Conservation (phyloP, 2,113 vertebrate genomes). For the Pteropus alecto region DNA sequence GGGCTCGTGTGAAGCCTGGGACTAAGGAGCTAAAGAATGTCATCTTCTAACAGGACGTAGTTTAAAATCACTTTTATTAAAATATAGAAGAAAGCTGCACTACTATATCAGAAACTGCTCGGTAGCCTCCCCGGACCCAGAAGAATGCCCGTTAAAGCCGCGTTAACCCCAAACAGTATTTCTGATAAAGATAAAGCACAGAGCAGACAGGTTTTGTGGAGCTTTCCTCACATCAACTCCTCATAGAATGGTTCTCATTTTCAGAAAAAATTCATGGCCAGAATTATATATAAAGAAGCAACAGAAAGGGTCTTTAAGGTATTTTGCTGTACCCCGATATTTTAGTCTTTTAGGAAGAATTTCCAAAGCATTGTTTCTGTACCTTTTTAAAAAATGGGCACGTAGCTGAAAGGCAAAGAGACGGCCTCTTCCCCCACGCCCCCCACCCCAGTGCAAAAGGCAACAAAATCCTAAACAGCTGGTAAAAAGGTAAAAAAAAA, state of each 20-base stretch:
- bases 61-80: not conserved
- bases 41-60: not conserved
- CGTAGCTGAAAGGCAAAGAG: not conserved
- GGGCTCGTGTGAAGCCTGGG: not conserved
- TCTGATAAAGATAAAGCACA: fast-evolving
- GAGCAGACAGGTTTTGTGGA: too few species aligned
- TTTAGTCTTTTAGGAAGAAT: not conserved
- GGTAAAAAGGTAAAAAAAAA: not conserved
- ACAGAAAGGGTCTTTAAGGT: not conserved
- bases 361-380: not conserved
- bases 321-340: not conserved
- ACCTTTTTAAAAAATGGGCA: not conserved
- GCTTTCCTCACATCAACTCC: not conserved
- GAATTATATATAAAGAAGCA: not conserved
- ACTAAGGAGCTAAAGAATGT: not conserved
- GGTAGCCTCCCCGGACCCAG: not conserved
- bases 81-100: too few species aligned
- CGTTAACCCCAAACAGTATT: not conserved
- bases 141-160: too few species aligned
- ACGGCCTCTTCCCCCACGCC: not conserved
- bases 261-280: not conserved
- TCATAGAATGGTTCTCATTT: not conserved
- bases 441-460: not conserved
- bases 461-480: not conserved
- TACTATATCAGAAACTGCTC: not conserved